phyloP scores from a whole-genome alignment of 2,113 vertebrate genomes.

The Nesogale talazaci region DNA sequence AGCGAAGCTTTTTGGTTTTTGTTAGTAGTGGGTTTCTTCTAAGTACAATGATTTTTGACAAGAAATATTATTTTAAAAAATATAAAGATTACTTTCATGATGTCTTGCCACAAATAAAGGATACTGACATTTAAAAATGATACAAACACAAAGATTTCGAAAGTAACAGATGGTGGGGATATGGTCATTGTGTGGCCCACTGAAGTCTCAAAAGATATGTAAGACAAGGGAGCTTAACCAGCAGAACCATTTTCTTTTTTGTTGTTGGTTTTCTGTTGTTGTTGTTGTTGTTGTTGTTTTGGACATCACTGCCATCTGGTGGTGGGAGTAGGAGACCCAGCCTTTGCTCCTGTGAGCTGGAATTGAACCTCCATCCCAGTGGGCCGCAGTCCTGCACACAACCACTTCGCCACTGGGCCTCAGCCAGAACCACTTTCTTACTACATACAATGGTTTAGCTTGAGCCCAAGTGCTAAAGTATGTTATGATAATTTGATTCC shows the following conservation, averaged over 20 bases:
- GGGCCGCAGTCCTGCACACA: too few relatives aligned
- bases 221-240: not conserved
- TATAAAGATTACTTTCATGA: not conserved
- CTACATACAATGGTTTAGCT: not conserved
- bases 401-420: too few relatives aligned
- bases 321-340: too few relatives aligned
- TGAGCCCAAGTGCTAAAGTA: not conserved
- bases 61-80: constrained; percentile 20
- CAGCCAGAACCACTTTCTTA: not conserved
- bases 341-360: too few relatives aligned
- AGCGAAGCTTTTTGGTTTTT: not conserved
- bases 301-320: too few relatives aligned
- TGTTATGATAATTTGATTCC: not conserved
- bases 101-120: not conserved
- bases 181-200: not conserved
- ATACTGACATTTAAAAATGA: not conserved
- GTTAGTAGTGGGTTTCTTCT: not conserved
- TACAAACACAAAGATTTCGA: not conserved
- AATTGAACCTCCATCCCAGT: too few relatives aligned
- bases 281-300: too few relatives aligned
- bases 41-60: not conserved
- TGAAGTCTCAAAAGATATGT: not conserved
- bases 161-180: not conserved
- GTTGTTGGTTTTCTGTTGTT: too few relatives aligned
- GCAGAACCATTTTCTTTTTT: not conserved